These are phyloP conservation scores for Orthosia cruda DNA, from an alignment of 2,888 invertebrate species.

Conservation along the genomic window DNA sequence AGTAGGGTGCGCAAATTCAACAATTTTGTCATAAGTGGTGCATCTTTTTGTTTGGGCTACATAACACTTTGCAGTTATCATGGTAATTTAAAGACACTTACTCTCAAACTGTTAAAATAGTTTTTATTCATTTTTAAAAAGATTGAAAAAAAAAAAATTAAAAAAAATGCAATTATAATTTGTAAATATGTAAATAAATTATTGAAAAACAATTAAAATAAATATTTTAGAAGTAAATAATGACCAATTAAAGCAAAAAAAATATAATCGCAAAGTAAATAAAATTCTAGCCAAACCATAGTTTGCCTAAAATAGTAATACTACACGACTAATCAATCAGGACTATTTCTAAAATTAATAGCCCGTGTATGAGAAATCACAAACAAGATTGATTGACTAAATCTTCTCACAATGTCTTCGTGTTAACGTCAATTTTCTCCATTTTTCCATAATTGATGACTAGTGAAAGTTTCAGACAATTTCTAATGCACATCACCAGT, in stretches of 20 bases:
- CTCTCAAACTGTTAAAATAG: background rate
- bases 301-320: background rate
- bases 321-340: too few species aligned
- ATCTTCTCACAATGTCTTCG: conserved; percentile 10
- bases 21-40: background rate
- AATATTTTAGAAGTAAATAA: too few species aligned
- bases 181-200: too few species aligned
- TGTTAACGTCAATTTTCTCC: conserved; percentile 12
- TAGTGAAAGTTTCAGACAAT: conserved; percentile 31
- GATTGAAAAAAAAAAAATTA: background rate
- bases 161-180: too few species aligned
- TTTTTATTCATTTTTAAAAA: background rate
- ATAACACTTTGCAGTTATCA: background rate
- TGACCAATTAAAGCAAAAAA: too few species aligned
- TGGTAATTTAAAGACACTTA: background rate
- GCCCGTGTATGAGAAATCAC: conserved; percentile 8
- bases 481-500: conserved; percentile 13
- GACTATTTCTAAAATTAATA: background rate
- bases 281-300: background rate
- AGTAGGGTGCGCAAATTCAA: conserved; percentile 33
- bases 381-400: conserved; percentile 11
- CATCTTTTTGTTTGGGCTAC: conserved; percentile 1
- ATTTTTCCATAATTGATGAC: conserved; percentile 28
- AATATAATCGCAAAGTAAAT: too few species aligned
- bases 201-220: too few species aligned